Evolutionary conservation across 2,113 vertebrate genomes (phyloP).

Genomic region (Anhinga anhinga): DNA sequence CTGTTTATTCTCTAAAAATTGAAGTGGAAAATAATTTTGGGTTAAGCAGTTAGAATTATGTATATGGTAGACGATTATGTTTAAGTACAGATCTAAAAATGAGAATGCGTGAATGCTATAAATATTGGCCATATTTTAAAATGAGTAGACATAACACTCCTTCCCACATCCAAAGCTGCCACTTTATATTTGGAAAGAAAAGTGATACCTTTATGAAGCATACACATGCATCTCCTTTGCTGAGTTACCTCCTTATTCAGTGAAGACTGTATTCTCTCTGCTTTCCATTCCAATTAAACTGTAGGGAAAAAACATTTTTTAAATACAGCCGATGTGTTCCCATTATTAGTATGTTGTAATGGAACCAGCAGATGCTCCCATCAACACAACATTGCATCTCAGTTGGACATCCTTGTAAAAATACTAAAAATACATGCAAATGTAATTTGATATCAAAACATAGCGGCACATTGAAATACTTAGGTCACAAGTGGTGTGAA

Average conservation of each 20-base stretch:
- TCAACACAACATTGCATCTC: background rate
- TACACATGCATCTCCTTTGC: background rate
- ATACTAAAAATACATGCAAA: background rate
- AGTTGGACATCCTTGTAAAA: background rate
- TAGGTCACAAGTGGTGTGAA: background rate
- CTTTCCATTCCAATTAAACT: background rate
- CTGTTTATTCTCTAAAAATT: background rate
- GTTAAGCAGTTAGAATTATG: background rate
- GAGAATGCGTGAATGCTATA: background rate
- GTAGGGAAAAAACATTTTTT: background rate
- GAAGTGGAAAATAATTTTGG: background rate
- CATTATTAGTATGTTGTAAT: background rate
- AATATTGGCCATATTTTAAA: constrained; percentile 37
- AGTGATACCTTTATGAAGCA: constrained; percentile 15
- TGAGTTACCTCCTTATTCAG: background rate
- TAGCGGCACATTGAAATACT: background rate
- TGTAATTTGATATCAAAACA: background rate
- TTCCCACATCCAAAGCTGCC: constrained; percentile 42
- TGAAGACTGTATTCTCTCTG: background rate
- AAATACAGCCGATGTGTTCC: background rate
- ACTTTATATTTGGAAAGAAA: constrained; percentile 29
- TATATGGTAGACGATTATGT: background rate
- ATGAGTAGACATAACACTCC: background rate
- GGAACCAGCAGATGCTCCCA: background rate
- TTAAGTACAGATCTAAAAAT: constrained; percentile 6